These are phyloP conservation scores for Tragelaphus scriptus DNA, from an alignment of 2,113 vertebrate genomes.

Conservation along the genomic window DNA sequence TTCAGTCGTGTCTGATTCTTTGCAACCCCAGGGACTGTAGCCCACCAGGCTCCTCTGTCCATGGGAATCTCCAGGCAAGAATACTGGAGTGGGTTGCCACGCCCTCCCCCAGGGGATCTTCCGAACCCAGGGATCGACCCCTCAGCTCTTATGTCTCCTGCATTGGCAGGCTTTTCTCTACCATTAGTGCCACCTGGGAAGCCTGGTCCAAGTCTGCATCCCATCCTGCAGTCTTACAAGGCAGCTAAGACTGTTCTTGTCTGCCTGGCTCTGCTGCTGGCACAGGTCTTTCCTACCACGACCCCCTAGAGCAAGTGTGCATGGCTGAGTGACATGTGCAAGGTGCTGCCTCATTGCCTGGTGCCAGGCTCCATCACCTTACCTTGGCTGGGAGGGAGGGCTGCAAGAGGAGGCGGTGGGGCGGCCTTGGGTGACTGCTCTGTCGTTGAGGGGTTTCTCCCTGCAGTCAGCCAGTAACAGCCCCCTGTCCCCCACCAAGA, in stretches of 20 bases:
- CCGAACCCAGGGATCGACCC: background rate
- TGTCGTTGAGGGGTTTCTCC: background rate
- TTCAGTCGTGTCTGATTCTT: background rate
- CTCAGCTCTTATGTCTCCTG: background rate
- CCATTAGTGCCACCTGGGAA: background rate
- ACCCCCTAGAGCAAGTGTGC: background rate
- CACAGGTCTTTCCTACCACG: fast-evolving
- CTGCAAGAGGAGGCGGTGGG: background rate
- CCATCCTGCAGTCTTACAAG: background rate
- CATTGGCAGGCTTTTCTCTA: background rate
- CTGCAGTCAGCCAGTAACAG: fast-evolving
- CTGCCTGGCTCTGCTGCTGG: too few relatives aligned
- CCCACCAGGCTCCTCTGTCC: background rate
- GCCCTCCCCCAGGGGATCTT: background rate
- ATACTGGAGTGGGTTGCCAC: background rate
- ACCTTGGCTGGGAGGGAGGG: background rate
- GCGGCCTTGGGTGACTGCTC: background rate
- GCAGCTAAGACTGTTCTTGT: background rate
- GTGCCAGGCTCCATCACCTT: background rate
- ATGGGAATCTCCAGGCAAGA: background rate
- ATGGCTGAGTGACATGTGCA: fast-evolving
- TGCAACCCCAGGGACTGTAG: background rate
- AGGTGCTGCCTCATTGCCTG: background rate
- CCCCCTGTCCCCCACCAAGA: background rate
- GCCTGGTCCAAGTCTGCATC: background rate